Conservation (phyloP, 2,113 vertebrate genomes). For the Galbula dea region DNA sequence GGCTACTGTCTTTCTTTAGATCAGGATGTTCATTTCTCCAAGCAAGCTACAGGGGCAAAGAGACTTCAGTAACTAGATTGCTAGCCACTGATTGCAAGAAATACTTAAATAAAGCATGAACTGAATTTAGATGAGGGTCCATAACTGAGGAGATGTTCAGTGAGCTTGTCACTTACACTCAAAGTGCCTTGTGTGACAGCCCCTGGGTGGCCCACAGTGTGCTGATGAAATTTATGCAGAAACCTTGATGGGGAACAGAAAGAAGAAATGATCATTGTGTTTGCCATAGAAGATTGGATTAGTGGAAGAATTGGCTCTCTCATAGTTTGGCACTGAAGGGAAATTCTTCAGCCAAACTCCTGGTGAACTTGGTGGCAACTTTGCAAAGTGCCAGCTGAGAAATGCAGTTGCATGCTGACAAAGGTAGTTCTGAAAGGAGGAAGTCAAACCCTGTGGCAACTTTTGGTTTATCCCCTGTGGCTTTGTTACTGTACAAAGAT, state of each 20-base stretch:
- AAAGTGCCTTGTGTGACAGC: background rate
- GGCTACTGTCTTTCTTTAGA: background rate
- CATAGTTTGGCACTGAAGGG: background rate
- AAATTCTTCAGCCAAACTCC: background rate
- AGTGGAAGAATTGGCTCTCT: background rate
- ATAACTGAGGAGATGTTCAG: background rate
- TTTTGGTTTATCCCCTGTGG: background rate
- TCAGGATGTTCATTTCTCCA: background rate
- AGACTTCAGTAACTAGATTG: background rate
- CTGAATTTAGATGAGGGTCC: conserved; percentile 4
- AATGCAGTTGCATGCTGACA: background rate
- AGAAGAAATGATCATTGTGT: background rate
- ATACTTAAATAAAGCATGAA: background rate
- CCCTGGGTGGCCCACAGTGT: background rate
- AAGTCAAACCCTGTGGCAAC: background rate
- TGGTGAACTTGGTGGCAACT: background rate
- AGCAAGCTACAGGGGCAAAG: background rate
- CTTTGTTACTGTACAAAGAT: background rate
- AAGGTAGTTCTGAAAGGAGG: background rate
- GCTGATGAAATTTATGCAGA: background rate
- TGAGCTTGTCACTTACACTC: background rate
- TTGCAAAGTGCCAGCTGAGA: background rate
- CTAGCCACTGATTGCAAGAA: background rate
- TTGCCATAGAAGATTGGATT: background rate
- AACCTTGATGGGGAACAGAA: background rate